Base-by-base conservation (phyloP, 2,113 vertebrate species). In the Bujurquina vittata region DNA sequence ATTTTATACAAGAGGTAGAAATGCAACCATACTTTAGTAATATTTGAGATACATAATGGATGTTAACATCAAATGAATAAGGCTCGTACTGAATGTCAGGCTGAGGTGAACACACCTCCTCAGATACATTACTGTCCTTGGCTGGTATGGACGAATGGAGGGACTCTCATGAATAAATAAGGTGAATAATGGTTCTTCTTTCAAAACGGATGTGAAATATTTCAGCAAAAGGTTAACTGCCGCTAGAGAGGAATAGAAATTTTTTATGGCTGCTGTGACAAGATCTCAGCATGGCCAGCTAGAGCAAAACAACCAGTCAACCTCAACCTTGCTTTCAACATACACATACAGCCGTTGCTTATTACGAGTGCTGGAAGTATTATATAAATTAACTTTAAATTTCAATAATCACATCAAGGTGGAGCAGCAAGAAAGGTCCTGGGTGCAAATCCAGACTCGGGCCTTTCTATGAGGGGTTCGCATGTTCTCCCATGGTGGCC, bases 151-250 rank as follows among this genome's bases (percentile, higher is more conserved):
- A 77, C 8, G 54, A 79, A 37, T 52, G 79, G 4, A 15, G 58
- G 11, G 75, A 69, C 79, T 73, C 43, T 83, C 80, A 81, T 91
- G 67, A 92, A 90, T 79, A 84, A 92, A 86, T 87, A 63, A 92
- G 22, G 8, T 65, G 62, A 83, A 76, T 85, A 88, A 88, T 86
- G 84, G 73, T 43, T 52, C 46, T 78, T 77, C 74, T 79, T 65
- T 75, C 37, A 35, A 69, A 80, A 23, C 75, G 80, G 75, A 84
- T 75, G 62, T 67, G 59, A 86, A 83, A 85, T 4, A 74, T 17
- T 77, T 15, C 58, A 59, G 55, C 65, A 73, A 82, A 91, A 91
- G 87, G 87, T 91, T 91, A 94, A 91, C 89, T 60, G 74, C 83
- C 35, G 79, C 87, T 80, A 89, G 83, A 89, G 79, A 69, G 81